Evolutionary conservation across 2,113 vertebrate genomes (phyloP), one percentile per base, ranked within the genome.

Genomic region (Arvicanthis niloticus): DNA sequence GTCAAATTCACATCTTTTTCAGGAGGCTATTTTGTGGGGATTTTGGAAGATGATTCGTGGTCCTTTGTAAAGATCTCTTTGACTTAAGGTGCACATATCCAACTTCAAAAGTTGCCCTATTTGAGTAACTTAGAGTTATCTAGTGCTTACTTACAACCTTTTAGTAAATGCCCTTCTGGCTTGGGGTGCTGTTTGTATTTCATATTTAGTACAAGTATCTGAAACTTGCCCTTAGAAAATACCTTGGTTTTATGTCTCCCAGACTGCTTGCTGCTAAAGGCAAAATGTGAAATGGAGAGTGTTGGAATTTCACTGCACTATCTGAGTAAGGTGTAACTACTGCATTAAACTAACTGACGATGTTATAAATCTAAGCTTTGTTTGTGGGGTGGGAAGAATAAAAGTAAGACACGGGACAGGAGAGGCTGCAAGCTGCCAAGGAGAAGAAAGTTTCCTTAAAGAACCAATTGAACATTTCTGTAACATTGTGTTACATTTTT

Each of bases 171-270:
- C 53, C 78, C 88, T 95, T 96, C 86, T 93, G 77, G 86, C 95
- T 94, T 96, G 75, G 89, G 89, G 88, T 97, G 73, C 91, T 58
- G 92, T 76, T 96, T 95, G 62, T 97, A 97, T 97, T 98, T 97
- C 93, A 96, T 97, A 96, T 97, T 97, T 97, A 96, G 91, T 97
- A 87, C 88, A 93, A 97, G 82, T 96, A 96, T 97, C 97, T 98
- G 89, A 88, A 96, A 95, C 94, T 75, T 95, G 96, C 95, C 96
- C 96, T 97, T 95, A 96, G 95, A 97, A 97, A 95, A 97, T 97
- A 97, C 92, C 96, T 97, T 62, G 89, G 82, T 93, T 96, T 98
- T 97, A 97, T 97, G 89, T 96, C 92, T 97, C 89, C 92, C 97
- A 95, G 94, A 96, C 91, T 97, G 96, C 88, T 91, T 92, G 76